Conservation (phyloP, 2,797 vertebrate species). For the Notamacropus eugenii region DNA sequence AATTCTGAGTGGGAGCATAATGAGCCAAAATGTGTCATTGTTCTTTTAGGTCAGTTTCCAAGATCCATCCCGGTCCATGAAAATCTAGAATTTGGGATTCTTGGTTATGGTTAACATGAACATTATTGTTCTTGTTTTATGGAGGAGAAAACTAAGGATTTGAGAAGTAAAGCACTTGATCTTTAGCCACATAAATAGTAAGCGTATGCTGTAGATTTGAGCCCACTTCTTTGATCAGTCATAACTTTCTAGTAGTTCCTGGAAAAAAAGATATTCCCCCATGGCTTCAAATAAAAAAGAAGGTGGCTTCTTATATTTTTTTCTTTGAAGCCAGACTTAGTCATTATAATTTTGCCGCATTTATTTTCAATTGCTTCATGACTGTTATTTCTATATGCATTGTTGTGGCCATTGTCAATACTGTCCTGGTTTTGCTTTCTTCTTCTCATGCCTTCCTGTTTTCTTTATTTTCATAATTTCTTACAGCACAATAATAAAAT, state of each 20-base stretch:
- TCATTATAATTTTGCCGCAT: not conserved
- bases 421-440: not conserved
- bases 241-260: not conserved
- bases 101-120: not conserved
- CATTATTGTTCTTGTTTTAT: conserved; percentile 17
- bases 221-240: not conserved
- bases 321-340: not conserved
- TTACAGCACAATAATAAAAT: not conserved
- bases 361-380: not conserved
- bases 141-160: conserved; percentile 2
- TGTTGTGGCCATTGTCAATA: not conserved
- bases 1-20: not conserved
- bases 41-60: not conserved
- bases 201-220: conserved; percentile 10
- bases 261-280: no score
- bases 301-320: not conserved
- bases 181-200: not conserved
- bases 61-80: not conserved
- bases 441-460: not conserved
- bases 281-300: not conserved
- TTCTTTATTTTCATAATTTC: not conserved
- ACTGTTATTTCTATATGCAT: not conserved
- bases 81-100: not conserved
- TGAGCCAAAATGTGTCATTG: not conserved
- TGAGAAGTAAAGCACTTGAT: not conserved